Percentiles rank a stretch among this genome's conserved stretches.
phyloP scores from a whole-genome alignment of 1,140 invertebrate species.

The Aplysia californica region DNA sequence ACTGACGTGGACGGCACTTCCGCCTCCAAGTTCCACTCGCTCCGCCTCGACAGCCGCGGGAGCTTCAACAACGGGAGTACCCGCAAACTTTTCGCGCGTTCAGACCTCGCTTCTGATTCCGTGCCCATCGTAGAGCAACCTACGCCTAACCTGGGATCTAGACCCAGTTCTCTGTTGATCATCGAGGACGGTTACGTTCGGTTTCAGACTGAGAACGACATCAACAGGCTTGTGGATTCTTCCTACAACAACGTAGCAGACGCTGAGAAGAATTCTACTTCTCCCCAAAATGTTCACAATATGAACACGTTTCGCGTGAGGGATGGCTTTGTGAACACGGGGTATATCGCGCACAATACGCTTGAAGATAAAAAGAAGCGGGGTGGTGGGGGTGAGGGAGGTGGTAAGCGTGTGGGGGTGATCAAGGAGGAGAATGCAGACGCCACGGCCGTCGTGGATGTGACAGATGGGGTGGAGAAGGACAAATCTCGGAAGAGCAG shows the following conservation, averaged over 20 bases:
- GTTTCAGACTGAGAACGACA: conserved; percentile 35
- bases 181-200: conserved; percentile 35
- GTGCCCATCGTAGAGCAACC: neutral
- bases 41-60: neutral
- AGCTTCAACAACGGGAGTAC: neutral
- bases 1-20: neutral
- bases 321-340: conserved; percentile 17
- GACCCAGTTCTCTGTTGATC: conserved; percentile 31
- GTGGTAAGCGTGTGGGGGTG: neutral
- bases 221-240: conserved; percentile 10
- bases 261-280: too few relatives aligned
- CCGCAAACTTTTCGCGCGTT: neutral
- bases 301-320: neutral
- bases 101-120: neutral
- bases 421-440: neutral
- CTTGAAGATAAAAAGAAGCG: too few relatives aligned
- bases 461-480: neutral
- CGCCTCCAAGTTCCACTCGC: neutral
- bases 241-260: neutral
- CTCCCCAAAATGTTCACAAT: neutral
- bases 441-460: neutral
- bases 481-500: conserved; percentile 27
- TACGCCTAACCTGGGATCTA: neutral
- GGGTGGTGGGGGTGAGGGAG: too few relatives aligned
- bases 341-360: too few relatives aligned